Base-by-base conservation (phyloP, 2,113 vertebrate genomes). In the Cephalophus harveyi region DNA sequence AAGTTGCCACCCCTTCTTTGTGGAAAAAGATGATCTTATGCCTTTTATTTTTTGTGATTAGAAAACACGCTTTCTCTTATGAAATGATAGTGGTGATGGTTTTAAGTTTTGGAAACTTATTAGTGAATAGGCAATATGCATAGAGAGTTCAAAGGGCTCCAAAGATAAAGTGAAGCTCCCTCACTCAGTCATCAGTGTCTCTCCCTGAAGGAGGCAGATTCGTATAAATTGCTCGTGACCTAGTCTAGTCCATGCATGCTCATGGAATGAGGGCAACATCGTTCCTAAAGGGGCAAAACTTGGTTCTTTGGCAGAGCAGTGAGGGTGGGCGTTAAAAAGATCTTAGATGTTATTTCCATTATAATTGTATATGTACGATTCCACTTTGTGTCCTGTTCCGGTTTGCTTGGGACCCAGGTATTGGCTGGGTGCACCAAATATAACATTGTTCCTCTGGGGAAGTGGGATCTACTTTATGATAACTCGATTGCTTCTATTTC, bases 351-450 rank as follows among this genome's bases (percentile, higher is more conserved):
- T 62, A 5, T 23, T 55, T 62, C n/a, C 21, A 25, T 84, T 52
- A 19, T 9, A 6, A 2, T 11, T 2, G 40, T 23, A 7, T 23
- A 27, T 33, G 3, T 40, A 1, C 0, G 1, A 30, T 25, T 48
- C 21, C 40, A 0, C 81, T 14, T 15, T 28, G 7, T 40, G 54
- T 48, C n/a, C 4, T 21, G 2, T n/a, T 52, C 46, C 11, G 14
- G 36, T 55, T 23, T 27, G 54, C 14, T 25, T 21, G 30, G 48
- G 13, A 15, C 52, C 43, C 85, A 16, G 9, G 6, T 33, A 3
- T 28, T 25, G 62, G 36, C 36, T 36, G 40, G 46, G 52, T 28
- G 7, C 21, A 52, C 15, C 28, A 50, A 13, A 7, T 7, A 5
- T n/a, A 6, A 46, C 43, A 7, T 13, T 19, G 12, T 74, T 87